Conservation (phyloP, 2,113 vertebrate species). For the Ciconia stormi region DNA sequence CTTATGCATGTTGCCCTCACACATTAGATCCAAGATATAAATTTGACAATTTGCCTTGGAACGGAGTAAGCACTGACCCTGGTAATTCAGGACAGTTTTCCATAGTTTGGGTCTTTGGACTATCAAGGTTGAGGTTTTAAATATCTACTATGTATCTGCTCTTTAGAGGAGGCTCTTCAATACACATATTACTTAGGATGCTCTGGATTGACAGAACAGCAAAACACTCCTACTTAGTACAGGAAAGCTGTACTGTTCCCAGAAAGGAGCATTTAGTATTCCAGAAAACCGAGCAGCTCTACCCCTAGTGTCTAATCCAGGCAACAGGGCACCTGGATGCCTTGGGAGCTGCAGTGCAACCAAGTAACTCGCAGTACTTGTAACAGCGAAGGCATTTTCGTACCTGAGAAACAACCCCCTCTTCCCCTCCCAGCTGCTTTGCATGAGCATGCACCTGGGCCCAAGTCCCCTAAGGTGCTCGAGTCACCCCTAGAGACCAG, state of each 20-base stretch:
- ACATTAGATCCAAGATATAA: background rate
- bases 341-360: background rate
- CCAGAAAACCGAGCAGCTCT: background rate
- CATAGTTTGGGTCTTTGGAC: background rate
- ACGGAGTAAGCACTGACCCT: background rate
- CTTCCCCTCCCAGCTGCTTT: background rate
- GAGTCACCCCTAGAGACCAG: background rate
- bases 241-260: background rate
- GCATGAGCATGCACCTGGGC: background rate
- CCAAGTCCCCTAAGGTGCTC: background rate
- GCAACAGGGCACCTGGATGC: background rate
- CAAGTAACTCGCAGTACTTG: background rate
- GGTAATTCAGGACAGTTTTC: background rate
- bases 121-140: background rate
- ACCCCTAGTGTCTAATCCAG: background rate
- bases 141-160: background rate
- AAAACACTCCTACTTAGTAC: background rate
- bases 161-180: background rate
- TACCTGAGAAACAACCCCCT: background rate
- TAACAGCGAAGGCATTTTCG: background rate
- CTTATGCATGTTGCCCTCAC: background rate
- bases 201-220: background rate
- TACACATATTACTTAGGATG: accelerated
- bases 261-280: background rate
- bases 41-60: background rate